Base-by-base conservation (phyloP, 2,797 vertebrate species). In the Eulemur coronatus region DNA sequence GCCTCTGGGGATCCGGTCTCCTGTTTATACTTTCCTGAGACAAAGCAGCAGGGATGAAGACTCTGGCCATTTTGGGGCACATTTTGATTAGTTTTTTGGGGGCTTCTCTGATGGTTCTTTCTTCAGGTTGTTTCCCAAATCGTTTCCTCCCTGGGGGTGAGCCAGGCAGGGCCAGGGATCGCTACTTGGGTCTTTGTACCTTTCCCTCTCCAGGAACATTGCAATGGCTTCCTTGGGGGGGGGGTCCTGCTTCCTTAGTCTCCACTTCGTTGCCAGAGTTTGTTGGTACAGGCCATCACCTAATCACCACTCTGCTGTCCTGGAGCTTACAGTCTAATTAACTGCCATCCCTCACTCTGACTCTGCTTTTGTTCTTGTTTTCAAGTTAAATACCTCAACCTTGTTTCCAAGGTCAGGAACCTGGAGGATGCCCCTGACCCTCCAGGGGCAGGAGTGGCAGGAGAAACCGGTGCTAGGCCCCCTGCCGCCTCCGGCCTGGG, bases 51-150 rank as follows among this genome's bases (percentile, higher is more conserved):
- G 55, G 33, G 38, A 8, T 3, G 14, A 65, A 73, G 22, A n/a
- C n/a, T 24, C n/a, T 30, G 52, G 52, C 43, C 5, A 46, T 43
- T 81, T 50, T 20, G 75, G 63, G 55, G 15, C 50, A 28, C 79
- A 59, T 81, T 84, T 10, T 24, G 46, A 73, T 65, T 61, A 7
- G 2, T 75, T 93, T 63, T 12, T 6, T 12, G 15, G 65, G 35
- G 35, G 24, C 46, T 94, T 90, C 43, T 88, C 52, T 33, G 41
- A 38, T 43, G 57, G 65, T 57, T 41, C 20, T 92, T 94, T 86
- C 43, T 97, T 84, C 52, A 84, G 52, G 82, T 73, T 59, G 57
- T 95, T 93, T 67, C 80, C 84, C 69, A 69, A 82, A 75, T 86
- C 41, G 30, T 63, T 41, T 88, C 67, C 20, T 57, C 35, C 43